Conservation (phyloP, 2,888 invertebrate genomes). For the Thysanoteuthis rhombus region DNA sequence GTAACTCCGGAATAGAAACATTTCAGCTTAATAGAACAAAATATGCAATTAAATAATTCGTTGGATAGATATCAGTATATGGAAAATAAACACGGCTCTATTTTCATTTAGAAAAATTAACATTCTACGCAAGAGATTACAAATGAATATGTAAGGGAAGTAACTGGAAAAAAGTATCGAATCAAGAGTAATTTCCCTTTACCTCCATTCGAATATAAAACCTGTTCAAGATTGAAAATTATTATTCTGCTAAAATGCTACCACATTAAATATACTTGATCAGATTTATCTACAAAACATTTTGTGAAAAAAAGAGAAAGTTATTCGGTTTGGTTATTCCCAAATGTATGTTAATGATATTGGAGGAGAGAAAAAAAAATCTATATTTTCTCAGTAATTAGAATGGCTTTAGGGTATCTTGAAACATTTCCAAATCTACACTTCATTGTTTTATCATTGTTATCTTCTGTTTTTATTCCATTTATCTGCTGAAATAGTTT, state of each 20-base stretch:
- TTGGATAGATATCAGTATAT: too few relatives aligned
- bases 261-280: background rate
- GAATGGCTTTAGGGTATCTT: too few relatives aligned
- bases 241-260: background rate
- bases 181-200: slow-evolving; percentile 12
- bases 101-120: too few relatives aligned
- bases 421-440: too few relatives aligned
- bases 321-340: background rate
- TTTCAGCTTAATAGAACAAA: too few relatives aligned
- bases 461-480: too few relatives aligned
- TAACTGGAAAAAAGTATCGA: background rate
- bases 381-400: background rate
- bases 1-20: too few relatives aligned
- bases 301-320: background rate
- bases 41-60: too few relatives aligned
- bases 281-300: background rate
- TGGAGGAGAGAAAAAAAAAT: background rate
- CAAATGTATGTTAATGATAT: background rate
- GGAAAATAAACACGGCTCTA: too few relatives aligned
- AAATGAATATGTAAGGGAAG: background rate
- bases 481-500: too few relatives aligned
- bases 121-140: too few relatives aligned
- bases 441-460: too few relatives aligned
- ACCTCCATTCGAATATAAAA: background rate
- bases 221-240: background rate